Percentiles rank a stretch among this genome's conserved stretches.
phyloP scores from a whole-genome alignment of 2,888 invertebrate species.

The Bombyx huttoni region DNA sequence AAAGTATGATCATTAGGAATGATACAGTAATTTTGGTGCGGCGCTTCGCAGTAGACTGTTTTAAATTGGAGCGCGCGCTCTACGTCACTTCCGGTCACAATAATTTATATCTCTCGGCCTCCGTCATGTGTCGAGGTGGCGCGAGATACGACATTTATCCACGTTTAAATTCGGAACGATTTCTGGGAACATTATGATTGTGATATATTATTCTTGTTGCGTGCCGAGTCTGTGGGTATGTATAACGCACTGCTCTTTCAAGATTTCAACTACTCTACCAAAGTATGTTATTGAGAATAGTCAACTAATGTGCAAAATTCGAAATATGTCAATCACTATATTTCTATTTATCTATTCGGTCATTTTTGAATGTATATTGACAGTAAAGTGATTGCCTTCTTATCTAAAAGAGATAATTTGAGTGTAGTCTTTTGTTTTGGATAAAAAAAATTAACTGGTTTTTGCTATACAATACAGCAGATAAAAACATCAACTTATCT shows the following conservation, averaged over 20 bases:
- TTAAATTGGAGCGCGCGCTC: constrained; percentile 61
- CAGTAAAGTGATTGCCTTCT: too few relatives aligned
- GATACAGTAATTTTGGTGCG: constrained; percentile 4
- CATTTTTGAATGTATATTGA: too few relatives aligned
- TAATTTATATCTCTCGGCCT: constrained; percentile 65
- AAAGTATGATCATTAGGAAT: constrained; percentile 2
- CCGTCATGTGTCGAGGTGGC: constrained; percentile 59
- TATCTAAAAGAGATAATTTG: too few relatives aligned
- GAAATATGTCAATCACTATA: too few relatives aligned
- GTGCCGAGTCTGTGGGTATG: constrained; percentile 13
- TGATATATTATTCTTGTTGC: constrained; percentile 36
- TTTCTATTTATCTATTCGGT: too few relatives aligned
- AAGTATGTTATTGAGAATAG: not conserved
- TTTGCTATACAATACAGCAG: too few relatives aligned
- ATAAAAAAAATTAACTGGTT: too few relatives aligned
- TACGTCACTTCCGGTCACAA: constrained; percentile 69
- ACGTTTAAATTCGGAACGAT: constrained; percentile 56
- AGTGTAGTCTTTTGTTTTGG: too few relatives aligned
- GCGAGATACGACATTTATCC: constrained; percentile 59
- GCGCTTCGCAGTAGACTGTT: constrained; percentile 36
- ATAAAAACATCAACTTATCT: too few relatives aligned
- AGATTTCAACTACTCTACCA: not conserved
- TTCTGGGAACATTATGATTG: constrained; percentile 54
- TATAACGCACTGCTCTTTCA: not conserved
- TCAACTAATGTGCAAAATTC: too few relatives aligned